A percentile compares a stretch with the other conserved stretches of the same genome.
phyloP scores from a whole-genome alignment of 35 echinoderm and acorn worm species.

The Stichopus chloronotus region DNA sequence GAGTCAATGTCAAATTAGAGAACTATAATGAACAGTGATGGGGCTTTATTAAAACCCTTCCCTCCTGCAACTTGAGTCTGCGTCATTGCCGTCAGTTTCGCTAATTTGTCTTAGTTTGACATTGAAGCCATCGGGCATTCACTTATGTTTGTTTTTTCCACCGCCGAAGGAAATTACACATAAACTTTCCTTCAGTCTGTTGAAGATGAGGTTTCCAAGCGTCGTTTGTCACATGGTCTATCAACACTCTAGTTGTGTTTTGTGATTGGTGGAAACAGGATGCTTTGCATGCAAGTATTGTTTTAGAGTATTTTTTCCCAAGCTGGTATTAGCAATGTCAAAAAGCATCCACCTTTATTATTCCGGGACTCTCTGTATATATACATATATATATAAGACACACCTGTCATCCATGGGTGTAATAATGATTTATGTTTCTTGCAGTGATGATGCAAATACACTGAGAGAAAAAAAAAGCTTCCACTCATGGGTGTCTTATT shows the following conservation, averaged over 20 bases:
- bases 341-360: not conserved
- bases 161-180: no score
- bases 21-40: no score
- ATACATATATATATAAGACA: not conserved
- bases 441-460: not conserved
- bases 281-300: not conserved
- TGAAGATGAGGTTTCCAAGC: no score
- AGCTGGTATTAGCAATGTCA: not conserved
- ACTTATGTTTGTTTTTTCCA: no score
- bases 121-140: no score
- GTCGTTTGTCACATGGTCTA: not conserved
- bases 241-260: not conserved
- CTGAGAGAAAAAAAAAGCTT: not conserved
- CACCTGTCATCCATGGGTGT: not conserved
- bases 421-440: not conserved
- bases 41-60: no score
- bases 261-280: not conserved
- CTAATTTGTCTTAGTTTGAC: no score
- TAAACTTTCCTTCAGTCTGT: no score
- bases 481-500: not conserved
- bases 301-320: not conserved
- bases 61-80: no score
- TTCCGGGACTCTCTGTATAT: not conserved
- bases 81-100: no score
- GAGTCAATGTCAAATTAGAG: no score